Conservation (phyloP, 2,888 invertebrate genomes). For the Dryadula phaetusa region DNA sequence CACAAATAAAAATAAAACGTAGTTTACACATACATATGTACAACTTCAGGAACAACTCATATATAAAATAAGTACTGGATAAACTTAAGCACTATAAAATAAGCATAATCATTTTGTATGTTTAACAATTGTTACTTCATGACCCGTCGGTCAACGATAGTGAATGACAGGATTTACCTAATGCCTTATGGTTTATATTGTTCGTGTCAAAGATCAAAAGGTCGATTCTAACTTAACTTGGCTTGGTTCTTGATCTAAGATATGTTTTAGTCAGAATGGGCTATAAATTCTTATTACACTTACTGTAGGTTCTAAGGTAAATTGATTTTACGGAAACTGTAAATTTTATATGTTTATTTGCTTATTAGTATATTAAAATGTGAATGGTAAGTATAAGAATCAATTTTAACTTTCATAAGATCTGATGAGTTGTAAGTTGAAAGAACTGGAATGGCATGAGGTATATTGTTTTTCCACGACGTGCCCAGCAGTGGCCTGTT, state of each 20-base stretch:
- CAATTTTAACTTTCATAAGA: too few species aligned
- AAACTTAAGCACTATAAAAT: conserved; percentile 38
- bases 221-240: conserved; percentile 42
- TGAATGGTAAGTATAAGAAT: too few species aligned
- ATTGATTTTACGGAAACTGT: conserved; percentile 16
- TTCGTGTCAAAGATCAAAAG: conserved; percentile 42
- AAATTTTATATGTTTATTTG: not conserved
- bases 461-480: too few species aligned
- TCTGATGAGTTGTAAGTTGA: too few species aligned
- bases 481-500: too few species aligned
- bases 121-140: conserved; percentile 46
- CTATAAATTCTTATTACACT: conserved; percentile 36
- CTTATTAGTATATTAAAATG: not conserved
- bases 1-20: too few species aligned
- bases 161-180: conserved; percentile 50
- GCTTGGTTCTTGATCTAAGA: conserved; percentile 42
- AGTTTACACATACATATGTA: too few species aligned
- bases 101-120: conserved; percentile 4
- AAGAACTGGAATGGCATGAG: too few species aligned
- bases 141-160: conserved; percentile 65
- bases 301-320: conserved; percentile 24
- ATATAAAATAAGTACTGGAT: not conserved
- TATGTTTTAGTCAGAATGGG: conserved; percentile 42
- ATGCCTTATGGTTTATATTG: conserved; percentile 40
- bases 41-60: too few species aligned